phyloP scores from a whole-genome alignment of 37 sponge, comb jelly and placozoan species.

The Eunapius fragilis region DNA sequence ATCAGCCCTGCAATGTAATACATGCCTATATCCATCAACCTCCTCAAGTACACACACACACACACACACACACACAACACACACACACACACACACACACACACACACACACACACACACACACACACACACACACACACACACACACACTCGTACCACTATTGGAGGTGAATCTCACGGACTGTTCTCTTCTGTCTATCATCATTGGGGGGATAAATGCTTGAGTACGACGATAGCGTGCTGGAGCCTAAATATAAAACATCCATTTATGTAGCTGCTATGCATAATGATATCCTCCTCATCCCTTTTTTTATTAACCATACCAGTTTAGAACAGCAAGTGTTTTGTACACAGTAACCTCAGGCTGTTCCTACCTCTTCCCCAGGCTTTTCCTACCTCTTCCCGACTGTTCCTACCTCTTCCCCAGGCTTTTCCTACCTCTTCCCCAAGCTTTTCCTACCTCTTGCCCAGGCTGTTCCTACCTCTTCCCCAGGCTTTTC shows the following conservation, averaged over 20 bases:
- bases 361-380: too few relatives aligned
- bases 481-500: too few relatives aligned
- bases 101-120: constrained; percentile 6
- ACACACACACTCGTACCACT: constrained; percentile 48
- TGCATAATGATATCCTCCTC: too few relatives aligned
- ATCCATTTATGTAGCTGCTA: too few relatives aligned
- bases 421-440: too few relatives aligned
- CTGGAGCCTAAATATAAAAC: constrained; percentile 46
- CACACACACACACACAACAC: background rate
- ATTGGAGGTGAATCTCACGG: constrained; percentile 21
- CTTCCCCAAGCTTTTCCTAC: too few relatives aligned
- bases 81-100: constrained; percentile 2
- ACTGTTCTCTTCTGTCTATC: constrained; percentile 42
- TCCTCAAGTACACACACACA: background rate
- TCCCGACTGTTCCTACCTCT: too few relatives aligned
- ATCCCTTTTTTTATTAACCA: too few relatives aligned
- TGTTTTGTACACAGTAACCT: too few relatives aligned
- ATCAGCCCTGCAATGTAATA: constrained; percentile 28
- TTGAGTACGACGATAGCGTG: constrained; percentile 59
- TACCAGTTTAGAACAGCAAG: too few relatives aligned
- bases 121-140: background rate
- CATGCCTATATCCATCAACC: background rate
- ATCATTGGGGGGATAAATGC: constrained; percentile 82
- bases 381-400: too few relatives aligned
- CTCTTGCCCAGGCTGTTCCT: too few relatives aligned